Percentiles rank a stretch among this genome's conserved stretches.
Evolutionary conservation across 2,113 vertebrate genomes (phyloP).

Genomic region (Progne subis): DNA sequence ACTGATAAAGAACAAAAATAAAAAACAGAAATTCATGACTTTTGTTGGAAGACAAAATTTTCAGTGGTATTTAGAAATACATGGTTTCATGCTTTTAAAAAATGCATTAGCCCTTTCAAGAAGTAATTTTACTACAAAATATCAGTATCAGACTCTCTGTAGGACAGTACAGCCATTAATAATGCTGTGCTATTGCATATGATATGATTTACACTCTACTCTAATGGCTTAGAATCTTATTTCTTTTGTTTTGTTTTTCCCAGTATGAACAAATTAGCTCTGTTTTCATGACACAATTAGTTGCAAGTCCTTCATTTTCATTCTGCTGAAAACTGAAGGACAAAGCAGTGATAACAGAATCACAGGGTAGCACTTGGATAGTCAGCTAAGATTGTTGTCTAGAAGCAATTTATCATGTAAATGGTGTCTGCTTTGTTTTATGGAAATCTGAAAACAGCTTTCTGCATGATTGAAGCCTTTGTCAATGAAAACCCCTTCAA

Average conservation of each 20-base stretch:
- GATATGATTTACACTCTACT: slow-evolving; percentile 51
- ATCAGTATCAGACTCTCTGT: neutral
- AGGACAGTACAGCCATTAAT: slow-evolving; percentile 48
- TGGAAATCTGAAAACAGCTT: slow-evolving; percentile 88
- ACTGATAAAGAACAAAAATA: neutral
- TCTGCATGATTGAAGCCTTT: slow-evolving; percentile 87
- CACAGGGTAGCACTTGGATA: slow-evolving; percentile 70
- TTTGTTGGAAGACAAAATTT: neutral
- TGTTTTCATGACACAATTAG: slow-evolving; percentile 78
- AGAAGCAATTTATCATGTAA: slow-evolving; percentile 89
- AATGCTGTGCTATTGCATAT: slow-evolving; percentile 58
- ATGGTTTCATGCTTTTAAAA: neutral
- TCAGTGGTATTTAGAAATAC: neutral
- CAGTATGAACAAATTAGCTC: slow-evolving; percentile 70
- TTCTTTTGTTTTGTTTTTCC: neutral
- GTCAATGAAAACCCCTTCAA: slow-evolving; percentile 78
- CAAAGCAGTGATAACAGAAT: slow-evolving; percentile 79
- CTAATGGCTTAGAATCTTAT: slow-evolving; percentile 27
- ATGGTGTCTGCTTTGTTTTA: slow-evolving; percentile 85
- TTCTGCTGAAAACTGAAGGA: slow-evolving; percentile 78
- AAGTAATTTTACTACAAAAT: slow-evolving; percentile 15
- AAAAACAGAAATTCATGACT: neutral
- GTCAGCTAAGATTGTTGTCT: slow-evolving; percentile 82
- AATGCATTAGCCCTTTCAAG: neutral
- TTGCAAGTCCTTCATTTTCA: slow-evolving; percentile 75